Evolutionary conservation across 2,797 vertebrate genomes (phyloP), one percentile per base, ranked within the genome.

Genomic region (Helarctos malayanus): DNA sequence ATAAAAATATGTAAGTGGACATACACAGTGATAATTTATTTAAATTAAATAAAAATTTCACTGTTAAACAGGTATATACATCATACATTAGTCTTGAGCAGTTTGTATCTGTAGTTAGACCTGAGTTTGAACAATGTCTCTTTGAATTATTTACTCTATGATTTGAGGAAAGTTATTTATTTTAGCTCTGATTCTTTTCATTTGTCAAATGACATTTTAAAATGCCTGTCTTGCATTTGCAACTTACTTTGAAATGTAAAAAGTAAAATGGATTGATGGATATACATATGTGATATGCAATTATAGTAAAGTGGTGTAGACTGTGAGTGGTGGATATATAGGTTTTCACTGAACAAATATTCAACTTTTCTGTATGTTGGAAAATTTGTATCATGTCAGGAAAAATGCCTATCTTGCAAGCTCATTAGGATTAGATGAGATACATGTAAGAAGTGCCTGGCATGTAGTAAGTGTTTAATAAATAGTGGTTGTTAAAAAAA

Each of bases 161-260:
- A 65, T 85, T 94, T 87, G 65, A 86, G 49, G 25, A 80, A 89
- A 57, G 32, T 63, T 84, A 68, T 54, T 91, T 90, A n/a, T 56
- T 87, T 81, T 73, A 89, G 56, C 15, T 89, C 92, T 84, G 71
- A 5, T 84, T 89, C 63, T 85, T 96, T 92, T 65, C 29, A 21
- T 84, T 61, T 75, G 35, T 85, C 41, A 95, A 95, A 80, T 57
- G 6, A 84, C 78, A 19, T 85, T 92, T 92, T 75, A 85, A 83
- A 89, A 68, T 94, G 29, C 27, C 16, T 79, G 1, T 87, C 25
- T 94, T 89, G 38, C n/a, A 38, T 92, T 92, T 85, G 41, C 11
- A 92, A 32, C 63, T 81, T 87, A 52, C 14, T 92, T 92, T 89
- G 57, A 89, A 92, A 73, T 84, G 27, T 47, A 32, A 41, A 92